phyloP scores from a whole-genome alignment of 2,113 vertebrate species.

The Actinemys pallida region DNA sequence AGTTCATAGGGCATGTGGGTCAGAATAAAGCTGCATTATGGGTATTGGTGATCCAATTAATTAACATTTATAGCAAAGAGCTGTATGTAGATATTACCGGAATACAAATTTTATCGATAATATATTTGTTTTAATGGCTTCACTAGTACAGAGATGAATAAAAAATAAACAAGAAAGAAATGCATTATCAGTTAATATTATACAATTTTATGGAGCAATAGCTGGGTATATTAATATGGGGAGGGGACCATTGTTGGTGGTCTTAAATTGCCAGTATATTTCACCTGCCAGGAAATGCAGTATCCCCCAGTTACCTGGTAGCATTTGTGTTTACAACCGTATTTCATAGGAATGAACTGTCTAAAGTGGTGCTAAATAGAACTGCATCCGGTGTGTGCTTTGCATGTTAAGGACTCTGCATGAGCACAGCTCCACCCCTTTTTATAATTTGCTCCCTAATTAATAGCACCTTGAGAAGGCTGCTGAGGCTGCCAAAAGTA shows the following conservation, averaged over 20 bases:
- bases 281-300: background rate
- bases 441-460: conserved; percentile 45
- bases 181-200: conserved; percentile 42
- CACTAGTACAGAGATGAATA: conserved; percentile 45
- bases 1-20: conserved; percentile 84
- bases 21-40: conserved; percentile 86
- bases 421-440: conserved; percentile 21
- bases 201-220: conserved; percentile 15
- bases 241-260: conserved; percentile 29
- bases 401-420: conserved; percentile 6
- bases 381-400: conserved; percentile 41
- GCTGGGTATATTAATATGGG: background rate
- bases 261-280: background rate
- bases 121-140: conserved; percentile 59
- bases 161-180: conserved; percentile 45
- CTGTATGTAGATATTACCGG: conserved; percentile 75
- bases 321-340: conserved; percentile 47
- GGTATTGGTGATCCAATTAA: conserved; percentile 82
- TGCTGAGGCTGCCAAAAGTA: conserved; percentile 53
- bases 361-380: conserved; percentile 50
- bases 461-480: conserved; percentile 29
- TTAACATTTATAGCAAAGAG: conserved; percentile 82
- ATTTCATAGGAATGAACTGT: background rate
- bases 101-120: conserved; percentile 75
- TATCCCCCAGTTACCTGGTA: conserved; percentile 13